Base-by-base conservation (phyloP, 2,797 vertebrate species). In the Muscicapa comitata region DNA sequence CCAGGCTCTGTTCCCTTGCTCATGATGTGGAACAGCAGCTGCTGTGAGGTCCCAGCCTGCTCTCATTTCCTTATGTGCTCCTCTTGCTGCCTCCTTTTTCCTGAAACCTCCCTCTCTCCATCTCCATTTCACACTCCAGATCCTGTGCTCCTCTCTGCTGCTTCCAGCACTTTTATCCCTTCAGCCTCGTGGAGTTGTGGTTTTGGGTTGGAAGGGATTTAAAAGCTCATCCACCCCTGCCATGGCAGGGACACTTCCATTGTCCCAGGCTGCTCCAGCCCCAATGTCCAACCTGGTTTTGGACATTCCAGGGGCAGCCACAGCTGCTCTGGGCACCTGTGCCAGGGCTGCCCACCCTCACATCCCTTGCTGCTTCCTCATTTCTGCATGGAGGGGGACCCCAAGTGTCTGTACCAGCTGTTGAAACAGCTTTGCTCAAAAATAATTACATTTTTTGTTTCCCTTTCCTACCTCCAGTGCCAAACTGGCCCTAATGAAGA, bases 361-460 rank as follows among this genome's bases (percentile, higher is more conserved):
- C 43, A 20, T 19, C 67, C 55, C 25, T 16, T 35, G 19, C 38
- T 50, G 13, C 28, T 13, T 29, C 71, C 81, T 45, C 16, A 3
- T 43, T 62, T 65, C 53, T 70, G 24, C 23, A 3, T 0, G 1
- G 23, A 40, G 10, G 2, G 8, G 10, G 19, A 4, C 29, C 7
- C 0, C 0, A 0, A 29, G 8, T 18, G 42, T 42, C 59, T 1
- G 0, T 54, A 4, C 15, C 35, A 11, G 3, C 18, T 17, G 5
- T 0, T 58, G 40, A 48, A 83, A 25, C 24, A 54, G 15, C 48
- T 77, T 40, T 65, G 9, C 37, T 74, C 42, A 11, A n/a, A 77
- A 31, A 33, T 1, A 4, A 3, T 50, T 9, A 1, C 4, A 3
- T 17, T 31, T 18, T 35, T 25, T 51, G 14, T 61, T 75, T n/a